phyloP scores from a whole-genome alignment of 30 jellyfish, hydroid and myxozoan species.

The Phacellophora camtschatica region DNA sequence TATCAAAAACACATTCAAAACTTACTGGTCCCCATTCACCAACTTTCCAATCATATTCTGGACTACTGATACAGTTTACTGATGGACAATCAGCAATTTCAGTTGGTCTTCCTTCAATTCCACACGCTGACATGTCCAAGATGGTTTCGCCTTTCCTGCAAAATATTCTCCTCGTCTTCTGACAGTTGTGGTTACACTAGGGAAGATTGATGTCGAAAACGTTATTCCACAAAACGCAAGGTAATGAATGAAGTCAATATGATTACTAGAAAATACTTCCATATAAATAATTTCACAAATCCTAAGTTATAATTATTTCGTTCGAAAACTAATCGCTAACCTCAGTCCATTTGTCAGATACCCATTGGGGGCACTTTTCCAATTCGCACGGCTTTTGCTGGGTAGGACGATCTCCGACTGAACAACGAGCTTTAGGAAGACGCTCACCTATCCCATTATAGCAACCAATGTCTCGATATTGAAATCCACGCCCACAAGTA shows the following conservation, averaged over 20 bases:
- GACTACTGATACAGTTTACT: conserved; percentile 76
- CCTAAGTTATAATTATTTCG: neutral
- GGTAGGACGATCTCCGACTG: conserved; percentile 57
- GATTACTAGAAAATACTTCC: too few relatives aligned
- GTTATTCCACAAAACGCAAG: too few relatives aligned
- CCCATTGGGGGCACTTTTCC: conserved; percentile 84
- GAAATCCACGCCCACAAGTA: conserved; percentile 91
- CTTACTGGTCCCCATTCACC: conserved; percentile 87
- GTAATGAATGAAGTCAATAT: too few relatives aligned
- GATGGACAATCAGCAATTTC: conserved; percentile 81
- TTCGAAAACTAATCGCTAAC: conserved; percentile 7
- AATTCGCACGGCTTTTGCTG: conserved; percentile 80
- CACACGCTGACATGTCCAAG: conserved; percentile 65
- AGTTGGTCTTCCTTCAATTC: conserved; percentile 70
- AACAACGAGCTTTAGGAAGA: conserved; percentile 47
- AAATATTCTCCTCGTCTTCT: conserved; percentile 53
- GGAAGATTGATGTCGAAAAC: too few relatives aligned
- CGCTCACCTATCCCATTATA: conserved; percentile 73
- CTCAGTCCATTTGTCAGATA: conserved; percentile 86
- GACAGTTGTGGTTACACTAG: conserved; percentile 89
- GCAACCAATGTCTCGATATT: conserved; percentile 86
- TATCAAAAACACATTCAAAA: neutral
- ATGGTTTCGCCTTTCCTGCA: conserved; percentile 64
- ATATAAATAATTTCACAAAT: too few relatives aligned
- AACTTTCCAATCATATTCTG: conserved; percentile 70